phyloP scores from a whole-genome alignment of 2,888 invertebrate genomes.

The Rhingia campestris region DNA sequence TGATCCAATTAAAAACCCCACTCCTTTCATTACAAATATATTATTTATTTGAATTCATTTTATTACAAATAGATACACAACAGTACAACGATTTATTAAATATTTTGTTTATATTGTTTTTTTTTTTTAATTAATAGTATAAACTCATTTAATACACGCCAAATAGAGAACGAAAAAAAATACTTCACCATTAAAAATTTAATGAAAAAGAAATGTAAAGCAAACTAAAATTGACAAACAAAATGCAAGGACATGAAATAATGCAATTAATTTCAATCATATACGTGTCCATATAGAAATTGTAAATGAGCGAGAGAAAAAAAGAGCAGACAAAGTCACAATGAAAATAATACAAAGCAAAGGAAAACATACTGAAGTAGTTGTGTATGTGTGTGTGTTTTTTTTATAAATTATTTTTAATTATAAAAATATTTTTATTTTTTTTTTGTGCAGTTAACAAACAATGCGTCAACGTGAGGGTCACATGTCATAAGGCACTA shows the following conservation, averaged over 20 bases:
- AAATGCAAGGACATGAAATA: neutral
- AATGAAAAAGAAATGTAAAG: constrained; percentile 14
- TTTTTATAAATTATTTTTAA: neutral
- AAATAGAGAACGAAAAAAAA: constrained; percentile 5
- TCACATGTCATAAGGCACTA: constrained; percentile 45
- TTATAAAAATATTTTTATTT: neutral
- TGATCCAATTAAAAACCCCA: neutral
- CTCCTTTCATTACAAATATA: constrained; percentile 58
- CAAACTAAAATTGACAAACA: constrained; percentile 14
- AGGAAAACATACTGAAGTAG: neutral
- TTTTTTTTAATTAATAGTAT: constrained; percentile 17
- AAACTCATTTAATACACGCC: neutral
- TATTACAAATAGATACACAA: constrained; percentile 57
- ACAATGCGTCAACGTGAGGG: constrained; percentile 25
- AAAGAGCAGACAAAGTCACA: neutral
- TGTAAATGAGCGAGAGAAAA: neutral
- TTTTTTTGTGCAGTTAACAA: constrained; percentile 25
- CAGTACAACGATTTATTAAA: constrained; percentile 32
- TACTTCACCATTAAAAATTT: constrained; percentile 13
- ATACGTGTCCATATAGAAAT: neutral
- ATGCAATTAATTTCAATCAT: neutral
- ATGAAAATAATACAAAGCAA: constrained; percentile 14
- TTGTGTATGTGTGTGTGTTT: neutral
- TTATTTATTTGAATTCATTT: constrained; percentile 69
- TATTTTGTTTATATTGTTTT: constrained; percentile 32